Conservation (phyloP, 2,888 invertebrate genomes). For the Leptinotarsa juncta region DNA sequence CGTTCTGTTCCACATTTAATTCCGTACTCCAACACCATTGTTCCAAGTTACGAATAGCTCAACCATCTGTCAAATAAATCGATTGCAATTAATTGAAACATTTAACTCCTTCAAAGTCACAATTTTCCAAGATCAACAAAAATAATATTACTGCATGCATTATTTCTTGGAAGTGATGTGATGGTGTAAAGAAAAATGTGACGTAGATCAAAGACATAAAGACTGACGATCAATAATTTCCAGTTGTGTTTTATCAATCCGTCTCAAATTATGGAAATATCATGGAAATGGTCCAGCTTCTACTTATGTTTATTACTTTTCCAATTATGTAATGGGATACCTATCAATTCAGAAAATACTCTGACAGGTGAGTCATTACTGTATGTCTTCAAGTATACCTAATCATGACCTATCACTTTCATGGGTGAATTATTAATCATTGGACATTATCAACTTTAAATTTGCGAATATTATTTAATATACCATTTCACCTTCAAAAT, state of each 20-base stretch:
- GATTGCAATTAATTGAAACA: conserved; percentile 29
- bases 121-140: conserved; percentile 25
- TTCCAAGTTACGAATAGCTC: conserved; percentile 13
- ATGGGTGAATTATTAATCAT: conserved; percentile 12
- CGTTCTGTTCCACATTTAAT: too few relatives aligned
- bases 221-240: conserved; percentile 40
- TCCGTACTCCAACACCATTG: neutral
- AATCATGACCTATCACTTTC: conserved; percentile 26
- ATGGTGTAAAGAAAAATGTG: conserved; percentile 42
- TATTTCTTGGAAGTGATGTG: conserved; percentile 33
- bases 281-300: conserved; percentile 60
- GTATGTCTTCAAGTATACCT: conserved; percentile 24
- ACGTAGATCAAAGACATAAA: conserved; percentile 35
- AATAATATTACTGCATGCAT: conserved; percentile 17
- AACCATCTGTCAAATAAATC: conserved; percentile 37
- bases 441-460: neutral
- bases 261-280: conserved; percentile 55
- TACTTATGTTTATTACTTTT: conserved; percentile 59
- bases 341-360: conserved; percentile 62
- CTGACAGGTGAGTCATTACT: conserved; percentile 63
- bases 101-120: conserved; percentile 19
- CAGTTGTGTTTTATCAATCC: conserved; percentile 29
- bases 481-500: neutral
- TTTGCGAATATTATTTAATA: neutral
- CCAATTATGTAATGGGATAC: conserved; percentile 64